phyloP scores from a whole-genome alignment of 2,797 vertebrate genomes.

The Acipenser transmontanus region DNA sequence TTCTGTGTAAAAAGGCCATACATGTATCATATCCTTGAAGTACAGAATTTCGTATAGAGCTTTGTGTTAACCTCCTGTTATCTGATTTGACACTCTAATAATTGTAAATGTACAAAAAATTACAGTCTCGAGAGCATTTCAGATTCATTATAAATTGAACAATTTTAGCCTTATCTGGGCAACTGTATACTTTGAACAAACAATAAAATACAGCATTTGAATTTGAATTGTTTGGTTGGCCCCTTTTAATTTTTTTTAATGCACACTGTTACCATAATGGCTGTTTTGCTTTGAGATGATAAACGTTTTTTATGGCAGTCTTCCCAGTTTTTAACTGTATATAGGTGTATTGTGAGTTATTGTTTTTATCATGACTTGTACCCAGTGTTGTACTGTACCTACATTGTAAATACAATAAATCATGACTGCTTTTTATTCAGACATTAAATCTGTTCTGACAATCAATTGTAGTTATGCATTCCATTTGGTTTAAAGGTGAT shows the following conservation, averaged over 20 bases:
- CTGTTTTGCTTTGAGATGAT: constrained; percentile 14
- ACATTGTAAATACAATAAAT: constrained; percentile 14
- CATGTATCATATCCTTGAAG: too few species aligned
- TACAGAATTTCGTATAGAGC: too few species aligned
- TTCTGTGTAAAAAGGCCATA: too few species aligned
- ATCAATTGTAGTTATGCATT: constrained; percentile 83
- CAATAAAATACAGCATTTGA: not conserved
- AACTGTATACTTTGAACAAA: too few species aligned
- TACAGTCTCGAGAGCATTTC: too few species aligned
- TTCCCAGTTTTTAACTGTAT: constrained; percentile 14
- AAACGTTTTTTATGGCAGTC: constrained; percentile 7
- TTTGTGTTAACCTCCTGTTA: too few species aligned
- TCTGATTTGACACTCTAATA: too few species aligned
- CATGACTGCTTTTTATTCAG: constrained; percentile 24
- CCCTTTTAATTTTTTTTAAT: constrained; percentile 2
- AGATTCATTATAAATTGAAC: too few species aligned
- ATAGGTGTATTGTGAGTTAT: not conserved
- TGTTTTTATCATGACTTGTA: constrained; percentile 12
- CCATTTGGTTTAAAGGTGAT: constrained; percentile 70
- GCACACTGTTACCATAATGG: not conserved
- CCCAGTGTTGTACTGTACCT: constrained; percentile 25
- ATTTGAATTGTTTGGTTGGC: not conserved
- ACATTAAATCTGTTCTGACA: constrained; percentile 69
- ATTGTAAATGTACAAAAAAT: too few species aligned
- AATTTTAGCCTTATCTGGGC: too few species aligned